Conservation (phyloP, 2,888 invertebrate genomes). For the Sphaerophoria rueppellii region DNA sequence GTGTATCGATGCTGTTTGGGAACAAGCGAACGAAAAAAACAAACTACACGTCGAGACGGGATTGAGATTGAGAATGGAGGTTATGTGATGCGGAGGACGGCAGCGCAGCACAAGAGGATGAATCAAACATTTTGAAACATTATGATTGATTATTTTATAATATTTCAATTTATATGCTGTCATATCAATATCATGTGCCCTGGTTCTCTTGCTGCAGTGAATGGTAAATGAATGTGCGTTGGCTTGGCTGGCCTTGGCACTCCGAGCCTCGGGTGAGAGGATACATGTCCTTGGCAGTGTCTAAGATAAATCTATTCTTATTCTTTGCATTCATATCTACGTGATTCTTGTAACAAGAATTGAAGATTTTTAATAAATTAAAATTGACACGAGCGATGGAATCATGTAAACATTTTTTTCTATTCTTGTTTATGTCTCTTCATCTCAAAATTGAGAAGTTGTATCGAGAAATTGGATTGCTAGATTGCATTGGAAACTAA, state of each 20-base stretch:
- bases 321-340: slow-evolving; percentile 1
- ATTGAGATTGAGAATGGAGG: not conserved
- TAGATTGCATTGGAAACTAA: too few relatives aligned
- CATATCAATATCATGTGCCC: slow-evolving; percentile 60
- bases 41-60: not conserved
- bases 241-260: too few relatives aligned
- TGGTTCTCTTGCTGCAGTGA: slow-evolving; percentile 1
- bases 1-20: slow-evolving; percentile 32
- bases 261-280: not conserved
- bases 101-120: not conserved
- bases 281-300: slow-evolving; percentile 10
- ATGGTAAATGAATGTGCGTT: not conserved
- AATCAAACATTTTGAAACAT: slow-evolving; percentile 53
- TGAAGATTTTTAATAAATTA: slow-evolving; percentile 27
- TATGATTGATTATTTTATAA: slow-evolving; percentile 73
- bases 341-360: slow-evolving; percentile 24
- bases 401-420: not conserved
- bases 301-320: slow-evolving; percentile 23
- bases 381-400: slow-evolving; percentile 20
- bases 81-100: not conserved
- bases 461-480: not conserved
- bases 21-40: too few relatives aligned
- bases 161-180: slow-evolving; percentile 74
- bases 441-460: not conserved
- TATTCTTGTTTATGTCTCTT: not conserved